phyloP scores from a whole-genome alignment of 2,113 vertebrate species.

The Callipepla squamata region DNA sequence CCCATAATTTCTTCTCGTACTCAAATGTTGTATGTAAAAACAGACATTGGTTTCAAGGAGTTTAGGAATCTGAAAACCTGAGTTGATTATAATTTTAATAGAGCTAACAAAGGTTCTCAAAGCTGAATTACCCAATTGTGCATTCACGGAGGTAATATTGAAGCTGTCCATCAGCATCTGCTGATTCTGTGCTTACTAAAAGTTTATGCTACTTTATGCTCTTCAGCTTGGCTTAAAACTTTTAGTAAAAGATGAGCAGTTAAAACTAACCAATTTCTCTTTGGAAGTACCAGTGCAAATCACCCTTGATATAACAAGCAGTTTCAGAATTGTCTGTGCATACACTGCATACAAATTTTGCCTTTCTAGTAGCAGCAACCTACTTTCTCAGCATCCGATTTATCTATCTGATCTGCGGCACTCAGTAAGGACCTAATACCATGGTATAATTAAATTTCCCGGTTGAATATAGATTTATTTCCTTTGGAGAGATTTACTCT shows the following conservation, averaged over 20 bases:
- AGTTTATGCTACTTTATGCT: not conserved
- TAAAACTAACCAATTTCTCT: conserved; percentile 10
- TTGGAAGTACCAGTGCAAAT: not conserved
- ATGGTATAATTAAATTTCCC: not conserved
- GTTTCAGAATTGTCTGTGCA: conserved; percentile 6
- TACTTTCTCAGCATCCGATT: not conserved
- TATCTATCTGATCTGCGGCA: not conserved
- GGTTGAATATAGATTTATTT: not conserved
- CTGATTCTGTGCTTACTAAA: not conserved
- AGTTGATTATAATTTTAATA: not conserved
- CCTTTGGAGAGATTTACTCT: not conserved
- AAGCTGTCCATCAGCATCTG: not conserved
- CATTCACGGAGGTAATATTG: not conserved
- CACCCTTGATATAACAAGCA: conserved; percentile 11
- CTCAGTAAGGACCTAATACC: conserved; percentile 20
- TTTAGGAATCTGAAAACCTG: not conserved
- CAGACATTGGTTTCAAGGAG: not conserved
- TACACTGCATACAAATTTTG: conserved; percentile 9
- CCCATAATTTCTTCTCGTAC: not conserved
- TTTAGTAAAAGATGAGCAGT: not conserved
- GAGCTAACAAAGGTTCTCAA: not conserved
- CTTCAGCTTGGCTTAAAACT: not conserved
- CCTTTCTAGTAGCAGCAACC: conserved; percentile 2
- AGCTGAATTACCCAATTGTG: conserved; percentile 4
- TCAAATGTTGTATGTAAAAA: not conserved